phyloP scores from a whole-genome alignment of 2,888 invertebrate genomes.

The Lithodes maja region DNA sequence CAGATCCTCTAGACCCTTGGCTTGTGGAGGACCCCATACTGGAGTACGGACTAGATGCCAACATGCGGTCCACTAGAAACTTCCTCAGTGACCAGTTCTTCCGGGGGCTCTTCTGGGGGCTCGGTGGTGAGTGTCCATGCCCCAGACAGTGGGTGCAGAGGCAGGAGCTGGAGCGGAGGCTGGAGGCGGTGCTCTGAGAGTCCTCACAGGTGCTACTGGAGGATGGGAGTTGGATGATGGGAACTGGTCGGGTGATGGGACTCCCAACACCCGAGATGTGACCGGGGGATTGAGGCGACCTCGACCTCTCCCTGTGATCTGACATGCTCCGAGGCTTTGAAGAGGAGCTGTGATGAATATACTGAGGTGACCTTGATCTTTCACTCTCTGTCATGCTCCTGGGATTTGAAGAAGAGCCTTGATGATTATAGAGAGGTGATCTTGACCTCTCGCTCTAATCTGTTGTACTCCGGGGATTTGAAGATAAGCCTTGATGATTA shows the following conservation, averaged over 20 bases:
- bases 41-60: constrained; percentile 60
- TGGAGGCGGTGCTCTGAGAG: constrained; percentile 44
- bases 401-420: too few relatives aligned
- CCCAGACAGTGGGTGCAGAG: constrained; percentile 48
- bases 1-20: constrained; percentile 47
- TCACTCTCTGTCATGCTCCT: too few relatives aligned
- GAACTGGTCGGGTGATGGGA: constrained; percentile 22
- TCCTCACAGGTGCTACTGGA: constrained; percentile 38
- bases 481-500: too few relatives aligned
- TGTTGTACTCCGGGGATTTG: too few relatives aligned
- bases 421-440: too few relatives aligned
- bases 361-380: too few relatives aligned
- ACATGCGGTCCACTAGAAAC: constrained; percentile 59
- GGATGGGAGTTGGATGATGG: constrained; percentile 42
- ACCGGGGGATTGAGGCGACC: neutral
- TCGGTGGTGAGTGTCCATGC: constrained; percentile 34
- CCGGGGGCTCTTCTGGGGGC: constrained; percentile 53
- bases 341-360: too few relatives aligned
- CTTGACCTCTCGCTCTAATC: too few relatives aligned
- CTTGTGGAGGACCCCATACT: constrained; percentile 44
- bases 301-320: neutral
- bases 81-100: constrained; percentile 60
- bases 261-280: neutral
- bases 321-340: too few relatives aligned
- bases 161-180: constrained; percentile 44